Evolutionary conservation across 2,113 vertebrate species (phyloP).

Genomic region (Gambusia holbrooki): DNA sequence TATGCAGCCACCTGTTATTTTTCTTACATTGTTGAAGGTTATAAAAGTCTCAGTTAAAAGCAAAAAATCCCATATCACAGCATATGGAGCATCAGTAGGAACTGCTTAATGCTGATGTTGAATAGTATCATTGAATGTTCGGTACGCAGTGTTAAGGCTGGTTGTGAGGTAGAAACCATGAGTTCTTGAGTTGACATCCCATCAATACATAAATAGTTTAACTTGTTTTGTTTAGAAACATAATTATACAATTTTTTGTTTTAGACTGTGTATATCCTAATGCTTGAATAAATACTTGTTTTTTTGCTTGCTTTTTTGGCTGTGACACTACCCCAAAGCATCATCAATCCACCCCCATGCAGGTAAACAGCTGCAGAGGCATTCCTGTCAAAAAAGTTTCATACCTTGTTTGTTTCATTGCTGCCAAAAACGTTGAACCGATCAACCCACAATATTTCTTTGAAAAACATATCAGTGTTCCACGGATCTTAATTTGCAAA

Average conservation of each 20-base stretch:
- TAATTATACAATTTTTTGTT: background rate
- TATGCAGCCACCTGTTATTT: background rate
- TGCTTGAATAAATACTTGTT: too few relatives aligned
- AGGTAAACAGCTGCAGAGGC: background rate
- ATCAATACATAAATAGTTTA: too few relatives aligned
- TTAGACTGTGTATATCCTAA: background rate
- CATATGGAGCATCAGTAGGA: background rate
- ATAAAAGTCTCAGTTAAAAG: background rate
- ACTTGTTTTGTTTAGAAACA: too few relatives aligned
- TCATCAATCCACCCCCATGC: background rate
- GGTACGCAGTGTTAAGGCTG: background rate
- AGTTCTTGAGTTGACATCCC: too few relatives aligned
- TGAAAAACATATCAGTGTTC: too few relatives aligned
- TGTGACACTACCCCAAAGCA: background rate
- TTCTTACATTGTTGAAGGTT: background rate
- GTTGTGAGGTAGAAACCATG: background rate
- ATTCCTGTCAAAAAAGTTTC: background rate
- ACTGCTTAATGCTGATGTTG: background rate
- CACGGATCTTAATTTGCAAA: too few relatives aligned
- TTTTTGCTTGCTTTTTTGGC: too few relatives aligned
- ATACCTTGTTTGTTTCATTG: background rate
- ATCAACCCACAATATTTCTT: too few relatives aligned
- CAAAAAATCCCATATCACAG: background rate
- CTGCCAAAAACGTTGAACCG: too few relatives aligned
- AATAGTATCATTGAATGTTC: background rate